Conservation (phyloP, 1,140 invertebrate genomes). For the Lordiphosa collinella region DNA sequence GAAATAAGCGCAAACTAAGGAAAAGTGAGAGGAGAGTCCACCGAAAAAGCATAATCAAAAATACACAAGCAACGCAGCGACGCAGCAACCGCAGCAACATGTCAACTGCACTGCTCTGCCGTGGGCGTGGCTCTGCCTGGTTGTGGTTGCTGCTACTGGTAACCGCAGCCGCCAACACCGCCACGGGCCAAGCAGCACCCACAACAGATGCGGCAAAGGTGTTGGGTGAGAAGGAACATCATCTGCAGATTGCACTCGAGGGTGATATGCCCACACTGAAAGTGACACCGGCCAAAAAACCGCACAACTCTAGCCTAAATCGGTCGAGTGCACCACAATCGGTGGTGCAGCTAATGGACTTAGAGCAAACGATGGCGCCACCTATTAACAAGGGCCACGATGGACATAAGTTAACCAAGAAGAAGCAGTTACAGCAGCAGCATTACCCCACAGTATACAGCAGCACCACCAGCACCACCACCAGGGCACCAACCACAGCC, state of each 20-base stretch:
- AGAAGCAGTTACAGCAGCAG: slow-evolving; percentile 72
- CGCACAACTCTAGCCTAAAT: not conserved
- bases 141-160: slow-evolving; percentile 42
- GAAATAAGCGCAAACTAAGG: slow-evolving; percentile 7
- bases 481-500: slow-evolving; percentile 19
- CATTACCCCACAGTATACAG: slow-evolving; percentile 35
- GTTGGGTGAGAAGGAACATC: slow-evolving; percentile 37
- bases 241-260: slow-evolving; percentile 41
- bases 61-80: too few relatives aligned
- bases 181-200: slow-evolving; percentile 25
- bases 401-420: slow-evolving; percentile 62
- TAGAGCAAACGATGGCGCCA: slow-evolving; percentile 54
- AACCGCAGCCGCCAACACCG: slow-evolving; percentile 17
- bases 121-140: slow-evolving; percentile 14
- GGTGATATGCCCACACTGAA: slow-evolving; percentile 50
- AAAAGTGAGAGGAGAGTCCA: not conserved
- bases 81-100: slow-evolving; percentile 17
- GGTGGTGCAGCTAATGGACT: slow-evolving; percentile 55
- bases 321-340: slow-evolving; percentile 1
- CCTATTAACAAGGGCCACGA: slow-evolving; percentile 61
- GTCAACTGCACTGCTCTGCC: slow-evolving; percentile 13
- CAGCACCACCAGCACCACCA: not conserved
- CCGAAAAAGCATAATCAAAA: slow-evolving; percentile 38
- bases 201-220: slow-evolving; percentile 10
- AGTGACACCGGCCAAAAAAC: slow-evolving; percentile 31